Conservation (phyloP, 2,888 invertebrate species). For the Phengaris arion region DNA sequence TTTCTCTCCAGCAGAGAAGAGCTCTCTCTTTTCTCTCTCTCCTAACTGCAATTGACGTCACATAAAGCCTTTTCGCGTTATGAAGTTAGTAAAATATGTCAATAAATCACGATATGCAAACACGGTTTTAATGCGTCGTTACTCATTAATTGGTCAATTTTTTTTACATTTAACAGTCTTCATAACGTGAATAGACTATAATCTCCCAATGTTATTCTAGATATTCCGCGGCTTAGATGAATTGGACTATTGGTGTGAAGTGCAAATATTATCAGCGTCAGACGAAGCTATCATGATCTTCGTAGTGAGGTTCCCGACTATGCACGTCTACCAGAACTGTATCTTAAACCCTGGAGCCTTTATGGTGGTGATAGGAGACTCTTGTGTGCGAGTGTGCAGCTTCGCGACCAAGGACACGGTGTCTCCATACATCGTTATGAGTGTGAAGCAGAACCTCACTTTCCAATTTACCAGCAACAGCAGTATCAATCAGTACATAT, state of each 20-base stretch:
- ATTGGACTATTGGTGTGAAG: conserved; percentile 58
- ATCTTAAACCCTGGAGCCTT: conserved; percentile 53
- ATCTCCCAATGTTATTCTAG: conserved; percentile 42
- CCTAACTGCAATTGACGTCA: no score
- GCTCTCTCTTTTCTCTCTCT: no score
- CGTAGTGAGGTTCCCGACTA: conserved; percentile 59
- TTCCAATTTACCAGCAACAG: conserved; percentile 65
- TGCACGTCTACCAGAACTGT: conserved; percentile 50
- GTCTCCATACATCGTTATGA: conserved; percentile 52
- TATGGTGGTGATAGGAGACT: conserved; percentile 51
- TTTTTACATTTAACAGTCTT: no score
- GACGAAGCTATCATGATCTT: conserved; percentile 45
- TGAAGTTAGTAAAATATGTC: no score
- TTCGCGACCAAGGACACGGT: conserved; percentile 39
- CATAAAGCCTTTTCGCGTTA: no score
- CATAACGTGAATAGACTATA: no score
- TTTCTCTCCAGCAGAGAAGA: no score
- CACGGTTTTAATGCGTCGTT: no score
- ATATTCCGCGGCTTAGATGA: conserved; percentile 57
- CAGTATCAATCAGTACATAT: conserved; percentile 63
- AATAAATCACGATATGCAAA: no score
- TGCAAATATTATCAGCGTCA: conserved; percentile 56
- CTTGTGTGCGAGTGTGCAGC: conserved; percentile 57
- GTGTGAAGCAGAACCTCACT: conserved; percentile 49
- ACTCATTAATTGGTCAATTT: neutral